Conservation (phyloP, 2,888 invertebrate species). For the Hecatera dysodea region DNA sequence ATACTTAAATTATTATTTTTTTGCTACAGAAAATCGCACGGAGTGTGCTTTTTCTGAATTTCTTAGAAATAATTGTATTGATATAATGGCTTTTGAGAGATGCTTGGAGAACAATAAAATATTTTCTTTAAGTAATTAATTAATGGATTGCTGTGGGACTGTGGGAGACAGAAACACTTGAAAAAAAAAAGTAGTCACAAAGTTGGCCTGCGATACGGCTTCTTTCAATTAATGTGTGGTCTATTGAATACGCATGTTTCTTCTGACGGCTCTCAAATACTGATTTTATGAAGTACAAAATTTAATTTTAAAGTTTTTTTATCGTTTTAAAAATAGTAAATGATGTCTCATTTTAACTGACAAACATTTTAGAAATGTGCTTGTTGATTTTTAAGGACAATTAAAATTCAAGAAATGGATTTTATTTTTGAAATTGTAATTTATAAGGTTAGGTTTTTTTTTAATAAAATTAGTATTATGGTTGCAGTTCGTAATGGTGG, state of each 20-base stretch:
- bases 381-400: constrained; percentile 30
- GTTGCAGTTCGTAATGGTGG: constrained; percentile 38
- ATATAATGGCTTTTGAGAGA: constrained; percentile 62
- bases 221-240: constrained; percentile 60
- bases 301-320: constrained; percentile 43
- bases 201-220: constrained; percentile 52
- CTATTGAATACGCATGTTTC: constrained; percentile 62
- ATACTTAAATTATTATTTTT: constrained; percentile 57
- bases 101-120: constrained; percentile 51
- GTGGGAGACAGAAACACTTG: constrained; percentile 46
- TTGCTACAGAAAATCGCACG: constrained; percentile 20
- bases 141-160: constrained; percentile 40
- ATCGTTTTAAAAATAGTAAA: too few relatives aligned
- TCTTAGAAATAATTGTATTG: constrained; percentile 55
- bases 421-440: constrained; percentile 52
- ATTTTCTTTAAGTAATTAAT: constrained; percentile 57
- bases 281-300: constrained; percentile 60
- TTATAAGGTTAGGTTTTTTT: constrained; percentile 57
- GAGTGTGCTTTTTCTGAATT: constrained; percentile 47
- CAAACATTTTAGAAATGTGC: constrained; percentile 33
- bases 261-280: constrained; percentile 61
- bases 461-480: constrained; percentile 39
- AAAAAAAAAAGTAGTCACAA: constrained; percentile 63
- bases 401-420: constrained; percentile 21
- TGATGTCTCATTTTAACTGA: constrained; percentile 39